Conservation (phyloP, 2,888 invertebrate genomes). For the Ochlodes sylvanus region DNA sequence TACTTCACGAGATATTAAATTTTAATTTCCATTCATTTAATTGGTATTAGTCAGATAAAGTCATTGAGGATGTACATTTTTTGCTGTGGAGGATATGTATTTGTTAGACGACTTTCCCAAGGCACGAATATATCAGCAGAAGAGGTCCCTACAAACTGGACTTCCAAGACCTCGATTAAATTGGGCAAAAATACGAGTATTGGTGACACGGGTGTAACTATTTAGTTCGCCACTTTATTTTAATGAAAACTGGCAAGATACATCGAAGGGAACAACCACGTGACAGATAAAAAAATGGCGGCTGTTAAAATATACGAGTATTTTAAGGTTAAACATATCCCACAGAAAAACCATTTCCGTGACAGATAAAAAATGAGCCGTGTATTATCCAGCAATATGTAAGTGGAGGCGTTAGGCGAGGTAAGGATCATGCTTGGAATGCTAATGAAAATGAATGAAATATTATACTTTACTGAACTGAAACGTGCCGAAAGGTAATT, state of each 20-base stretch:
- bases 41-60: too few relatives aligned
- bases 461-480: not conserved
- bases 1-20: too few relatives aligned
- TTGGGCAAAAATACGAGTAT: not conserved
- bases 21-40: too few relatives aligned
- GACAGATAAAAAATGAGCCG: conserved; percentile 9
- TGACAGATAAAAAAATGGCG: conserved; percentile 1
- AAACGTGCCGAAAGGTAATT: not conserved
- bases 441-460: conserved; percentile 4
- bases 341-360: conserved; percentile 10
- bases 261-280: not conserved
- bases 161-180: not conserved
- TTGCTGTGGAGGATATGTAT: too few relatives aligned
- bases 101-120: too few relatives aligned
- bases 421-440: not conserved
- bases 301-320: not conserved
- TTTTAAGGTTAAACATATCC: not conserved
- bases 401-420: not conserved
- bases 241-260: conserved; percentile 5
- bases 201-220: not conserved
- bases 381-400: conserved; percentile 14
- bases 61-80: too few relatives aligned
- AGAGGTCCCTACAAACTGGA: too few relatives aligned
- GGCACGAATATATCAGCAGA: too few relatives aligned
- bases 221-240: not conserved